Percentiles rank a stretch among this genome's conserved stretches.
These are phyloP conservation scores for Hydrocynus forskahlii DNA, from an alignment of 2,797 vertebrate species.

Conservation along the genomic window DNA sequence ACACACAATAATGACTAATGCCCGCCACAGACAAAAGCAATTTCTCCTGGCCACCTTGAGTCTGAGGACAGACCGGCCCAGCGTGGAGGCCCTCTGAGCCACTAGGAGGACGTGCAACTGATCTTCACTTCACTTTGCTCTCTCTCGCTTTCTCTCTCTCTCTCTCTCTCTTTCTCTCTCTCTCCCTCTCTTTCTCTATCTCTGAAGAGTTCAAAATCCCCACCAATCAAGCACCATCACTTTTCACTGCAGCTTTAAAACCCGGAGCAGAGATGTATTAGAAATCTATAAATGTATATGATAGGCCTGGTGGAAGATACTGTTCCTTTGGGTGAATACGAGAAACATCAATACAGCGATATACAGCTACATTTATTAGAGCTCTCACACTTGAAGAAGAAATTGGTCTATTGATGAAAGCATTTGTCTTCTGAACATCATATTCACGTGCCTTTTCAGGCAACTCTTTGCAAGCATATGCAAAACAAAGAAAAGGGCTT, in stretches of 20 bases:
- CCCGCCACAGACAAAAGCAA: conserved; percentile 68
- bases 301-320: conserved; percentile 41
- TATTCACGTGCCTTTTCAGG: conserved; percentile 14
- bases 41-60: conserved; percentile 66
- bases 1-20: conserved; percentile 67
- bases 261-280: conserved; percentile 36
- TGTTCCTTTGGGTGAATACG: conserved; percentile 45
- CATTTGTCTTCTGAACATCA: conserved; percentile 39
- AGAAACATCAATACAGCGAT: conserved; percentile 52
- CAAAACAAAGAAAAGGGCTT: conserved; percentile 26
- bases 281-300: conserved; percentile 56
- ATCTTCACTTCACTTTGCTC: neutral
- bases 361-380: conserved; percentile 48
- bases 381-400: conserved; percentile 46
- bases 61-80: conserved; percentile 55
- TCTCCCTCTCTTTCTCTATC: neutral
- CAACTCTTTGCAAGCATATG: conserved; percentile 23
- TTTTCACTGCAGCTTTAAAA: conserved; percentile 52
- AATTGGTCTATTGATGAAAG: conserved; percentile 51
- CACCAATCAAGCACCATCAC: conserved; percentile 41
- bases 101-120: conserved; percentile 32
- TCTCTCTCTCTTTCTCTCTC: neutral
- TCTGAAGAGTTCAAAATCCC: conserved; percentile 16
- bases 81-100: conserved; percentile 26
- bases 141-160: conserved; percentile 4